Evolutionary conservation across 2,888 invertebrate genomes (phyloP), one percentile per base, ranked within the genome.

Genomic region (Calephelis perditalis): DNA sequence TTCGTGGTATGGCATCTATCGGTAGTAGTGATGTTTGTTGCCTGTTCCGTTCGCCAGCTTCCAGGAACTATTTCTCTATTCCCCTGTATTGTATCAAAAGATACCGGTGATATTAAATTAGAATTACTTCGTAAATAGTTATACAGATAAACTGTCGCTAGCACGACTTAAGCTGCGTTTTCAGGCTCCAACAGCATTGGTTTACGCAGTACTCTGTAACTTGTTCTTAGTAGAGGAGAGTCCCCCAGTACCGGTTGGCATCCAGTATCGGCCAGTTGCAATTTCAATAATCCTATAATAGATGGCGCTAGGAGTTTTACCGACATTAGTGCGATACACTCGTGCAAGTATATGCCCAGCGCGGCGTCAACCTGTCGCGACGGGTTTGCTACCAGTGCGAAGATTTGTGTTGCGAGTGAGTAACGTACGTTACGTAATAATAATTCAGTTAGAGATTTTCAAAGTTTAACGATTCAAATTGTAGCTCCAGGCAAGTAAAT

Each of bases 41-140:
- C 45, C 56, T 58, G 63, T 68, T 71, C 70, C 59, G 59, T 67
- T 71, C 69, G 65, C 72, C 72, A 72, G 62, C 61, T 70, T 69
- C 70, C 69, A 61, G 54, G 65, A 57, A 70, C 54, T 64, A 70
- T 45, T 45, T 69, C 63, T 63, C 68, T 69, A 63, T 69, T 65
- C 36, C 49, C 63, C 61, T 58, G 62, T 26, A 67, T 57, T n/a
- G 47, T 65, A 68, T 69, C 69, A 65, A 70, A 68, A 43, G 64
- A 44, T 63, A 57, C 70, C 26, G 65, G 68, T 12, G 68, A 56
- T 63, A 12, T 63, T 40, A 64, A 67, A 49, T 59, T 61, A 62
- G 64, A 62, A 64, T 62, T 58, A 47, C 62, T 65, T 37, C 62
- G 65, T 65, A 70, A 69, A 40, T 65, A 68, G 65, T 69, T 71